Base-by-base conservation (phyloP, 2,113 vertebrate species). In the Pandion haliaetus region DNA sequence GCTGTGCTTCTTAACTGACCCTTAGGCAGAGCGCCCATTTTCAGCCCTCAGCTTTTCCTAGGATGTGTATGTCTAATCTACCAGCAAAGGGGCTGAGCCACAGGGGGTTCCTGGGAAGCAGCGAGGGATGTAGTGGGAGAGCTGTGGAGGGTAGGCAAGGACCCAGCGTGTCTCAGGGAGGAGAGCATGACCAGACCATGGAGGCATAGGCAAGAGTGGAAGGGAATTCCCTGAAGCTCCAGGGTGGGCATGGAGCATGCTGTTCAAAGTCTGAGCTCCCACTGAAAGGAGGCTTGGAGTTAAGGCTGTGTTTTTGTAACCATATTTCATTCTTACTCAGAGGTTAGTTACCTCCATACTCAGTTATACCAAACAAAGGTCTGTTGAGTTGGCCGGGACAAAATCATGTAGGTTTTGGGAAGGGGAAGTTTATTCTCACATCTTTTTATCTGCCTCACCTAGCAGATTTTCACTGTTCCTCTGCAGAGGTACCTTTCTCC, bases 71-170 rank as follows among this genome's bases (percentile, higher is more conserved):
- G 16, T 45, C 31, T 83, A 42, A 42, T 47, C 29, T 32, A 42
- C 29, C 24, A 52, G 13, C 1, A 4, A 36, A 50, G 17, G 42
- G 32, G 20, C 42, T 63, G 57, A 63, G 32, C 19, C 19, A 13
- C 1, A 1, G 7, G 8, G 8, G 10, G 5, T 12, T 52, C 12
- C 34, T 66, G 45, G 34, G 52, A 24, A 86, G n/a, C 26, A 54
- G n/a, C 0, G 0, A 76, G 15, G 23, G 19, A 5, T 8, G 1
- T 12, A 55, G 29, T n/a, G 29, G 38, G 12, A 24, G 32, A 73
- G 19, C 12, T 17, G 5, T 2, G 12, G 4, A 0, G 4, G 13
- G 10, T 2, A 20, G 20, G 16, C 10, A 44, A 79, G 34, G 18
- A 49, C n/a, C n/a, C 25, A 44, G 21, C 5, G 69, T 81, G 13